Conservation (phyloP, 2,888 invertebrate genomes). For the Nasonovia ribisnigri region DNA sequence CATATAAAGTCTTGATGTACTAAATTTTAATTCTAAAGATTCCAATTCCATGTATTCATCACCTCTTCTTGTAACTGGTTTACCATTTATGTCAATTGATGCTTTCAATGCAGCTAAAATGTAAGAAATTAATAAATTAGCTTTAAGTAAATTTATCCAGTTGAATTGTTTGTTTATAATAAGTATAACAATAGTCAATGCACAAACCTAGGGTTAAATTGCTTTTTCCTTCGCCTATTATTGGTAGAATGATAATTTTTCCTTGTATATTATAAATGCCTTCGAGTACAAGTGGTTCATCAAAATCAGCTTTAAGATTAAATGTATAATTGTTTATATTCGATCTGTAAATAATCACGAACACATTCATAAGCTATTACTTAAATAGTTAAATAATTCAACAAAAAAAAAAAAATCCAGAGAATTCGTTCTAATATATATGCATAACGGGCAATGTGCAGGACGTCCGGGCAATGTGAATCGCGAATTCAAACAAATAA, state of each 20-base stretch:
- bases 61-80: slow-evolving; percentile 68
- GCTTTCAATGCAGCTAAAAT: slow-evolving; percentile 67
- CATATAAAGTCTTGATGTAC: slow-evolving; percentile 68
- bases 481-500: no score
- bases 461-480: no score
- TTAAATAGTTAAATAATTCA: not conserved
- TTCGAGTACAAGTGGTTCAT: slow-evolving; percentile 73
- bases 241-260: slow-evolving; percentile 68
- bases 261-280: slow-evolving; percentile 70
- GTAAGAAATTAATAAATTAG: not conserved
- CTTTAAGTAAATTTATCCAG: not conserved
- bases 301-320: slow-evolving; percentile 57
- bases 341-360: slow-evolving; percentile 16
- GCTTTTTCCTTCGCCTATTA: slow-evolving; percentile 68
- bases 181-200: not conserved
- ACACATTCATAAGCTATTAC: not conserved
- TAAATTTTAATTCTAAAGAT: slow-evolving; percentile 68
- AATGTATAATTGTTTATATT: slow-evolving; percentile 52
- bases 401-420: not conserved
- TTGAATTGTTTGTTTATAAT: not conserved
- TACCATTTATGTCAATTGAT: slow-evolving; percentile 67
- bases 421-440: not conserved
- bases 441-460: no score
- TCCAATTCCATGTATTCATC: slow-evolving; percentile 69
- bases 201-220: slow-evolving; percentile 67